These are phyloP conservation scores for Subanguina moxae DNA, from an alignment of 1,140 invertebrate species.

Conservation along the genomic window DNA sequence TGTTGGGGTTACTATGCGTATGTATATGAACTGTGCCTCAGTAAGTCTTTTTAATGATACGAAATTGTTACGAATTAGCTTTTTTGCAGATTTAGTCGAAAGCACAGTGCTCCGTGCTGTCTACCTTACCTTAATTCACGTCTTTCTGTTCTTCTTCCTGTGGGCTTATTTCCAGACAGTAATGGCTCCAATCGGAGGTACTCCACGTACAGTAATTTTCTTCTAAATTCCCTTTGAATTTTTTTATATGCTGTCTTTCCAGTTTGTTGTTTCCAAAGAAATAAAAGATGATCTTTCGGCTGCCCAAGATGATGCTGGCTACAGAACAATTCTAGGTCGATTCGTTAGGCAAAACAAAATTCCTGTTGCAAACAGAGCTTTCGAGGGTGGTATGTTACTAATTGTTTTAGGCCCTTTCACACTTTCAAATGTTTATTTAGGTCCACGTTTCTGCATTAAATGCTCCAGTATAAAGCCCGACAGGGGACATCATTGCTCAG, in stretches of 20 bases:
- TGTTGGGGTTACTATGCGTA: conserved; percentile 35
- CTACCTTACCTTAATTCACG: conserved; percentile 23
- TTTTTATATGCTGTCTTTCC: conserved; percentile 8
- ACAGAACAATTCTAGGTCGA: conserved; percentile 21
- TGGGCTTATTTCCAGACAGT: conserved; percentile 34
- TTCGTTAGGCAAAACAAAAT: conserved; percentile 27
- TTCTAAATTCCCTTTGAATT: too few species aligned
- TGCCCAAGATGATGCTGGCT: conserved; percentile 19
- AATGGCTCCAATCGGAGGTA: conserved; percentile 25
- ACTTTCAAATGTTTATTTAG: conserved; percentile 7
- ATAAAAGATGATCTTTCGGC: conserved; percentile 21
- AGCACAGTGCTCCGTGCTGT: conserved; percentile 1
- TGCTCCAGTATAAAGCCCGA: conserved; percentile 55
- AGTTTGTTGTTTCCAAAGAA: conserved; percentile 23
- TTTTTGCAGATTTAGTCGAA: conserved; percentile 19
- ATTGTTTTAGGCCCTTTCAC: not conserved
- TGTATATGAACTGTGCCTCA: conserved; percentile 23
- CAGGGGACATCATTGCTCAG: conserved; percentile 55
- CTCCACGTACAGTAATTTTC: conserved; percentile 15
- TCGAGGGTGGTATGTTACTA: conserved; percentile 25
- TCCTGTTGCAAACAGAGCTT: conserved; percentile 24
- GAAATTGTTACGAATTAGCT: not conserved
- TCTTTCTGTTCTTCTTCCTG: conserved; percentile 31
- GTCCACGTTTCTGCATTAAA: conserved; percentile 41
- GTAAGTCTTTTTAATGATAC: conserved; percentile 16